phyloP scores from a whole-genome alignment of 1,140 invertebrate species.

The Diorhabda sublineata region DNA sequence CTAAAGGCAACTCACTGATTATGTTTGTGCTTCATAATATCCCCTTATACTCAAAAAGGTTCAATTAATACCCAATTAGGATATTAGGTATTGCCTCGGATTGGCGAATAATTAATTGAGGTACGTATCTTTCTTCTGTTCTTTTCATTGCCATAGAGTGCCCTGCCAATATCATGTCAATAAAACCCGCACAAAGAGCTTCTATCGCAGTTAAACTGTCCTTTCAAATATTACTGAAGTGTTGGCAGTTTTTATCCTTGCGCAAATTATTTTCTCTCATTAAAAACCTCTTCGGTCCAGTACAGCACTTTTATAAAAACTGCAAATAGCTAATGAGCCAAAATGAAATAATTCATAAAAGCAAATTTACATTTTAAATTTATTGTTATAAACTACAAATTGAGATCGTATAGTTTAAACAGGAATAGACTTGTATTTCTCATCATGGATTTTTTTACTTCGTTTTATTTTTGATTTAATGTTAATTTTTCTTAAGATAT shows the following conservation, averaged over 20 bases:
- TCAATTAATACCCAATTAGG: background rate
- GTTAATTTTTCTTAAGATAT: no score
- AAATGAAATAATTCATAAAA: no score
- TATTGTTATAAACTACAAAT: no score
- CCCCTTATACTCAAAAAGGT: background rate
- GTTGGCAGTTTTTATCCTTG: background rate
- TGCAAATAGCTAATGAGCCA: no score
- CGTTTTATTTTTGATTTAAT: no score
- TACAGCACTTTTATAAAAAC: no score
- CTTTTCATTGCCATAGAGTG: background rate
- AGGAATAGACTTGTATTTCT: no score
- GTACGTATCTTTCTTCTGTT: background rate
- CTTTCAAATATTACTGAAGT: background rate
- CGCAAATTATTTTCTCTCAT: background rate
- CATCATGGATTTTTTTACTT: no score
- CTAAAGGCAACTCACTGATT: no score
- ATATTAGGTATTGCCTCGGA: background rate
- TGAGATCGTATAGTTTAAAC: no score
- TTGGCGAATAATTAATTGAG: background rate
- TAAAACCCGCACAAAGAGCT: background rate
- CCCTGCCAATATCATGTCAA: background rate
- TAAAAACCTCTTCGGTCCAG: no score
- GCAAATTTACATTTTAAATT: no score
- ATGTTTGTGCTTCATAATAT: background rate
- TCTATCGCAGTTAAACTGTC: background rate